Conservation (phyloP, 2,888 invertebrate genomes). For the Ptilodon capucinus region DNA sequence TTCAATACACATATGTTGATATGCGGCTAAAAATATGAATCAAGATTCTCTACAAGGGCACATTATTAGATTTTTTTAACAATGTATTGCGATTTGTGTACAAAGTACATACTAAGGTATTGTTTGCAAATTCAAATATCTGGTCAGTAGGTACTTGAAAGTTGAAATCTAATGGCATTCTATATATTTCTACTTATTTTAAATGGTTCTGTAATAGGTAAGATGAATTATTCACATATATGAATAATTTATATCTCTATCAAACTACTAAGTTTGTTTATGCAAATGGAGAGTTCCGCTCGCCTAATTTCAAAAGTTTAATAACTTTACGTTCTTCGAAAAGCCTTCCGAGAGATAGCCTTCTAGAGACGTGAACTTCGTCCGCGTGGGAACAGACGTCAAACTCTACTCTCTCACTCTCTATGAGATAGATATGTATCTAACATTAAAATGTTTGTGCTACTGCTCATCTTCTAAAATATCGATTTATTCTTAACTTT, state of each 20-base stretch:
- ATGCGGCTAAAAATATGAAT: background rate
- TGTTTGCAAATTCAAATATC: too few species aligned
- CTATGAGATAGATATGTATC: background rate
- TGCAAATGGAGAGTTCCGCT: background rate
- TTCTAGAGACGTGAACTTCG: background rate
- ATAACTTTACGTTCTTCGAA: background rate
- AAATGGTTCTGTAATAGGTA: too few species aligned
- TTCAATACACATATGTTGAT: background rate
- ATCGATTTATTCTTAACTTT: slow-evolving; percentile 33
- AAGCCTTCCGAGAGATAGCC: background rate
- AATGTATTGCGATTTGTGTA: background rate
- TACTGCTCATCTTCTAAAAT: slow-evolving; percentile 13
- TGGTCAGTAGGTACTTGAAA: too few species aligned
- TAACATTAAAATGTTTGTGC: slow-evolving; percentile 1
- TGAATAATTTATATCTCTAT: background rate
- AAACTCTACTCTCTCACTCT: background rate
- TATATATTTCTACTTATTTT: too few species aligned
- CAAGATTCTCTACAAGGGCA: background rate
- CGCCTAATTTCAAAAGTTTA: background rate
- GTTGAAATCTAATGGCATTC: too few species aligned
- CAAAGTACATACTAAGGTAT: too few species aligned
- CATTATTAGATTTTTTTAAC: background rate
- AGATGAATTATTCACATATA: too few species aligned
- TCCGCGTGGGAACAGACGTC: background rate
- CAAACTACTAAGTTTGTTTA: background rate